Conservation (phyloP, 2,888 invertebrate genomes). For the Trilocha varians region DNA sequence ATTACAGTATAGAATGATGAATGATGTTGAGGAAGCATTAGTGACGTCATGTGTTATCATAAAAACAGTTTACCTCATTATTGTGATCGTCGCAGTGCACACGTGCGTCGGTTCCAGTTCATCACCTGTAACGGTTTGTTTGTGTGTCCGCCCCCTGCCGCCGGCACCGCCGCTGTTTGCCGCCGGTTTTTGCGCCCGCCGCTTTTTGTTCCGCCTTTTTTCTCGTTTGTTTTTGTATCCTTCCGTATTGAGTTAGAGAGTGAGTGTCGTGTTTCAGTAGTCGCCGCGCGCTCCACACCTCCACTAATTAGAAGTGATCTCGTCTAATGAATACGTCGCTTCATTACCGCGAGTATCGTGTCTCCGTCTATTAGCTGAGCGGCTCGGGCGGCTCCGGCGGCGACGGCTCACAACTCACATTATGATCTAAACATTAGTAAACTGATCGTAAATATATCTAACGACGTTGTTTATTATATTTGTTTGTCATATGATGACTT, state of each 20-base stretch:
- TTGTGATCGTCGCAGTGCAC: slow-evolving; percentile 13
- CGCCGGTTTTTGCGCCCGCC: too few species aligned
- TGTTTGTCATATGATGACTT: not conserved
- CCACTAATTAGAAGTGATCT: not conserved
- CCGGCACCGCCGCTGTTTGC: not conserved
- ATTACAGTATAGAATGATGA: too few species aligned
- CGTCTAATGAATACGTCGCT: not conserved
- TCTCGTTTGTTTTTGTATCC: not conserved
- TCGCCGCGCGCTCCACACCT: slow-evolving; percentile 1
- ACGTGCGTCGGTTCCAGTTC: slow-evolving; percentile 19
- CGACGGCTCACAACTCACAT: not conserved
- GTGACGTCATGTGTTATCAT: too few species aligned
- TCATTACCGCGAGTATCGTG: not conserved
- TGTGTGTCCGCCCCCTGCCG: slow-evolving; percentile 13
- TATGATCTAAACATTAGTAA: not conserved
- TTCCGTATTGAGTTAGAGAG: not conserved
- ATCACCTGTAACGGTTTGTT: slow-evolving; percentile 41
- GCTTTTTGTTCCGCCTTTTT: slow-evolving; percentile 22
- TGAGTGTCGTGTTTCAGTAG: slow-evolving; percentile 21
- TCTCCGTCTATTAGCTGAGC: not conserved
- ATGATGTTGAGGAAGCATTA: too few species aligned
- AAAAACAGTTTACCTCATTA: too few species aligned
- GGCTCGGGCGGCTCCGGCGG: not conserved
- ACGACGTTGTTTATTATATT: not conserved
- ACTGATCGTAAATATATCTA: not conserved